phyloP scores from a whole-genome alignment of 53 echinoderm and acorn worm species.

The Crossaster papposus region DNA sequence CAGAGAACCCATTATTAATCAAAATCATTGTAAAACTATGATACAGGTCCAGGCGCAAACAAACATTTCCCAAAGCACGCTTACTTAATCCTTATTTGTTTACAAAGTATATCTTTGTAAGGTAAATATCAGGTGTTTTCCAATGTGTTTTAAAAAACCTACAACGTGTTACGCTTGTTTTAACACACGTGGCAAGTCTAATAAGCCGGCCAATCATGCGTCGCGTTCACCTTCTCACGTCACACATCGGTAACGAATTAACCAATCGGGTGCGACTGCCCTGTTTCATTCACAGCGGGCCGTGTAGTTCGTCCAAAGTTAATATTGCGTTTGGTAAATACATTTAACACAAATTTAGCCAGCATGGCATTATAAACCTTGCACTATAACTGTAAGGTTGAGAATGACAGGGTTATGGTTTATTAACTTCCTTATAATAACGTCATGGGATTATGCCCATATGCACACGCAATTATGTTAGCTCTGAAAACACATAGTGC shows the following conservation, averaged over 20 bases:
- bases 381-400: background rate
- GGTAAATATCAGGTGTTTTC: background rate
- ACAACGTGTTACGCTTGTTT: slow-evolving; percentile 25
- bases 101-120: background rate
- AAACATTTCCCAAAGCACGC: background rate
- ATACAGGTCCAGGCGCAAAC: too few relatives aligned
- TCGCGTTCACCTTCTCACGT: slow-evolving; percentile 18
- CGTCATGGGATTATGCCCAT: background rate
- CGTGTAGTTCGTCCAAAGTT: background rate
- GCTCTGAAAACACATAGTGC: background rate
- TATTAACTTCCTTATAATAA: background rate
- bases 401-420: background rate
- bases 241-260: background rate
- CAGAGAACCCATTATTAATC: too few relatives aligned
- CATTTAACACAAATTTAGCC: background rate
- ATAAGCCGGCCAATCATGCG: slow-evolving; percentile 41
- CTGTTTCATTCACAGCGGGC: background rate
- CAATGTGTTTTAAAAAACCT: background rate
- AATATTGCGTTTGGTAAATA: background rate
- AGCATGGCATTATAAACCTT: background rate
- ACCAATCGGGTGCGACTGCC: slow-evolving; percentile 23
- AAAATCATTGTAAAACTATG: too few relatives aligned
- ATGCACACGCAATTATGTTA: background rate
- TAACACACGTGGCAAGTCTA: background rate
- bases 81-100: background rate